A percentile compares a stretch with the other conserved stretches of the same genome.
These are phyloP conservation scores for Saguinus midas DNA, from an alignment of 2,113 vertebrate species.

Conservation along the genomic window DNA sequence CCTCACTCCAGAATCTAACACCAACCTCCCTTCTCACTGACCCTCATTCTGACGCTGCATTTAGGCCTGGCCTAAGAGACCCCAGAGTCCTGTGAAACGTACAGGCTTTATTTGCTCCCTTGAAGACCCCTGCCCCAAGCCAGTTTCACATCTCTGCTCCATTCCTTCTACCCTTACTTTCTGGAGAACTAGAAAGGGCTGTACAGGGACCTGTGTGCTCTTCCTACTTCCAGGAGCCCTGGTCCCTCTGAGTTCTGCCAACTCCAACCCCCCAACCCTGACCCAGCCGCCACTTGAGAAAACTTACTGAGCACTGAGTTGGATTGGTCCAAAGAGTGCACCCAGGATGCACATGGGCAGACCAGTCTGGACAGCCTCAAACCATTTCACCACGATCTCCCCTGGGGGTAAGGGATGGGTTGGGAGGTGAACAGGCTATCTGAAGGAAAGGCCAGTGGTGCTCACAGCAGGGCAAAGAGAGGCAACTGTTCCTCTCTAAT, in stretches of 20 bases:
- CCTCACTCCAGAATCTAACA: not conserved
- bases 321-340: constrained; percentile 90
- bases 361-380: constrained; percentile 94
- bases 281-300: fast-evolving
- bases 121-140: not conserved
- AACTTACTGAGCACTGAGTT: constrained; percentile 88
- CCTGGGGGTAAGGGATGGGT: constrained; percentile 81
- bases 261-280: not conserved
- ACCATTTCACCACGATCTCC: constrained; percentile 96
- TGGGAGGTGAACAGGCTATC: not conserved
- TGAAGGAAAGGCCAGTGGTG: not conserved
- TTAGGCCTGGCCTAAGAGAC: not conserved
- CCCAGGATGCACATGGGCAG: constrained; percentile 97
- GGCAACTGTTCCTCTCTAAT: not conserved
- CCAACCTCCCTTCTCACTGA: not conserved
- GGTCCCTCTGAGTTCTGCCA: not conserved
- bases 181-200: not conserved
- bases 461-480: fast-evolving
- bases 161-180: not conserved
- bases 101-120: not conserved
- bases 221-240: not conserved
- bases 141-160: not conserved
- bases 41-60: not conserved
- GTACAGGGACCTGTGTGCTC: not conserved
- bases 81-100: not conserved